Evolutionary conservation across 2,888 invertebrate genomes (phyloP), one percentile per base, ranked within the genome.

Genomic region (Rotaria sp.): DNA sequence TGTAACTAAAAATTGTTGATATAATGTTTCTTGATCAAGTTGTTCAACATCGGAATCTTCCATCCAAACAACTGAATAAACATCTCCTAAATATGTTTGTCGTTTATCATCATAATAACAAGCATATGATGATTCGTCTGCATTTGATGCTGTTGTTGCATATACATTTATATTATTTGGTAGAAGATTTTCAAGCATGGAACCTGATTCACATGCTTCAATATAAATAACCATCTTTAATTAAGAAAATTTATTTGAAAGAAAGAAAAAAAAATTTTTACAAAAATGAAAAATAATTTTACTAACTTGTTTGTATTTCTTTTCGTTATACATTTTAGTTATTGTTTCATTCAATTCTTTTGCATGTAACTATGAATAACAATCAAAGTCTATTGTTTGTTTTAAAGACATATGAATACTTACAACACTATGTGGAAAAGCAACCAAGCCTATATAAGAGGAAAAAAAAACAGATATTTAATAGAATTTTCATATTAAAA

Each of bases 11-110:
- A 59, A 87, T 52, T 87, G 87, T 38, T 85, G n/a, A 30, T 84
- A 57, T 59, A 87, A 84, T 30, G 85, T 85, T 67, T 87, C 87
- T 8, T 67, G 21, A 55, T 84, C 67, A 18, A 87, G 84, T 24
- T 85, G 52, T 57, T 85, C 87, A 84, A 80, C 88, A 87, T 93
- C 93, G 52, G 92, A 92, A 89, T 93, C 93, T 88, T 93, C 92
- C 93, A 93, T 93, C 93, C 93, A 94, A 87, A 91, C 93, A 35
- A 93, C 93, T 88, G 93, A 93, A 90, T 93, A 93, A 7, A 93
- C 91, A 90, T 93, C 93, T 18, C 93, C 93, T 11, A 93, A 91
- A 89, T 92, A 93, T 3, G 93, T 92, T 35, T 89, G 87, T n/a
- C 91, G 89, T 24, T 89, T 87, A 3, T 91, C 90, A 88, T 93